Evolutionary conservation across 2,888 invertebrate genomes (phyloP).

Genomic region (Pycnomerus fuliginosus): DNA sequence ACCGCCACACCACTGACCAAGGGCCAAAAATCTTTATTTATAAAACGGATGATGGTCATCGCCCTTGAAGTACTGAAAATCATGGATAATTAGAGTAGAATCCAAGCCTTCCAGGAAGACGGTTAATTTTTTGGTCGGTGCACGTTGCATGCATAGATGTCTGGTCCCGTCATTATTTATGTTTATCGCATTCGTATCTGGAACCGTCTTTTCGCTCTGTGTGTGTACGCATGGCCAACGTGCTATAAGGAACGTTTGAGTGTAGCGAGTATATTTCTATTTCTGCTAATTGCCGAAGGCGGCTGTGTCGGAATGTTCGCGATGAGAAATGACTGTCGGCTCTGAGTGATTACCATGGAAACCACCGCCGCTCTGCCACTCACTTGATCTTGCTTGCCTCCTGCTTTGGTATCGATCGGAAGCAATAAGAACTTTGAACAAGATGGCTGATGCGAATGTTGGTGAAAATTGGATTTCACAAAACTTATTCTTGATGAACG

Average conservation of each 20-base stretch:
- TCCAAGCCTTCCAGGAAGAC: no score
- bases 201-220: conserved; percentile 21
- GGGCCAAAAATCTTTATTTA: background rate
- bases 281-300: conserved; percentile 54
- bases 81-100: no score
- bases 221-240: conserved; percentile 25
- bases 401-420: conserved; percentile 38
- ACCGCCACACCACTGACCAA: background rate
- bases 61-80: background rate
- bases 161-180: conserved; percentile 16
- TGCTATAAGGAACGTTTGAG: conserved; percentile 30
- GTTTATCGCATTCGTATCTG: conserved; percentile 12
- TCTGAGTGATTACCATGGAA: conserved; percentile 51
- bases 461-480: no score
- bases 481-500: no score
- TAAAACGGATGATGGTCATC: background rate
- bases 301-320: conserved; percentile 48
- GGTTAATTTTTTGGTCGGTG: no score
- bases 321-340: conserved; percentile 51
- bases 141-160: no score
- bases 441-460: no score
- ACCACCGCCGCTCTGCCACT: conserved; percentile 43
- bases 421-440: conserved; percentile 35
- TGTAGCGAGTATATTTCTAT: conserved; percentile 48
- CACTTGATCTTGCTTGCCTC: conserved; percentile 36